These are phyloP conservation scores for Psilopsiagon aurifrons DNA, from an alignment of 2,113 vertebrate genomes.

Conservation along the genomic window DNA sequence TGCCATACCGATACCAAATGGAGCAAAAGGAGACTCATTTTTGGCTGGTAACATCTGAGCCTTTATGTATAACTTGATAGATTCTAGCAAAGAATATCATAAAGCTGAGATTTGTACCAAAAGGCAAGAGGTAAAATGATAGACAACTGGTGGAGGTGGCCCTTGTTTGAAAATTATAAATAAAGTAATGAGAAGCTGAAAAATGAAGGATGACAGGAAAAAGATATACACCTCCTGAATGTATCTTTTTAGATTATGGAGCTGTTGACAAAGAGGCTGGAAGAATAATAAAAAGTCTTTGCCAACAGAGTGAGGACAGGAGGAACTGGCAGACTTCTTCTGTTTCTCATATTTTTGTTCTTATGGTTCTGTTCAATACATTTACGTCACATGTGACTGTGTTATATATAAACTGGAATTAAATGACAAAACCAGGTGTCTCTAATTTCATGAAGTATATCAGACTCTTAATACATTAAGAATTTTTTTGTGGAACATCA, in stretches of 20 bases:
- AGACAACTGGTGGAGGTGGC: background rate
- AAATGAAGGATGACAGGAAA: background rate
- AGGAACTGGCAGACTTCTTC: background rate
- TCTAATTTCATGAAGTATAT: background rate
- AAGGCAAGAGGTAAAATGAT: background rate
- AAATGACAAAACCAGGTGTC: background rate
- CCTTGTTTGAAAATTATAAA: background rate
- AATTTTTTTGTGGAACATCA: background rate
- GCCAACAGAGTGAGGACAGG: background rate
- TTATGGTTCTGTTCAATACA: background rate
- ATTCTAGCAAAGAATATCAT: background rate
- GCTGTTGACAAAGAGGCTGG: background rate
- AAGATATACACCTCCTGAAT: background rate
- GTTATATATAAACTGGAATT: background rate
- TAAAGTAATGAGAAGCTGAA: background rate
- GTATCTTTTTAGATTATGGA: background rate
- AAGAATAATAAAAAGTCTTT: background rate
- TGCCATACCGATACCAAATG: accelerated
- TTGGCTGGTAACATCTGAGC: background rate
- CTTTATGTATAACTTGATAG: background rate
- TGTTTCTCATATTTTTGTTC: background rate
- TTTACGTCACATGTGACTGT: background rate
- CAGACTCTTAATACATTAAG: background rate
- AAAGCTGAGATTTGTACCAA: accelerated
- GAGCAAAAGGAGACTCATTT: background rate